A percentile compares a stretch with the other conserved stretches of the same genome.
Conservation (phyloP, 1,140 invertebrate genomes). For the Ptiloglossa arizonensis region DNA sequence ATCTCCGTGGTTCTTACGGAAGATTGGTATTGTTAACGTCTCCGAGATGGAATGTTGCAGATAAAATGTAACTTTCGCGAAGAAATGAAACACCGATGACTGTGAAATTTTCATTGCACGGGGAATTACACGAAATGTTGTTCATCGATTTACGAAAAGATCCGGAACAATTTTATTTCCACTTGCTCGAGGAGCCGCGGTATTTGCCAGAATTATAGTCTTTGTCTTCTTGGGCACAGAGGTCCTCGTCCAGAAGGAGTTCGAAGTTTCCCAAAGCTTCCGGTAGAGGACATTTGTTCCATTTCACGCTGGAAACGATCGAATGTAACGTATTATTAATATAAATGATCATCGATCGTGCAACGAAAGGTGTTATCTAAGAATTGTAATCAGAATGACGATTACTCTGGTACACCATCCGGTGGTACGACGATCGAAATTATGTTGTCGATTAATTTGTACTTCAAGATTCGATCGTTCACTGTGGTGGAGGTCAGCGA, state of each 20-base stretch:
- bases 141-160: no score
- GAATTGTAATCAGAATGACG: no score
- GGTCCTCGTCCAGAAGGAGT: constrained; percentile 92
- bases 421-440: constrained; percentile 94
- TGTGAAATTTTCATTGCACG: no score
- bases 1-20: no score
- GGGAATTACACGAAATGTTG: no score
- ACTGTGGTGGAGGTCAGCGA: constrained; percentile 97
- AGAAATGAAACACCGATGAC: no score
- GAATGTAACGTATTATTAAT: constrained; percentile 2
- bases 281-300: constrained; percentile 92
- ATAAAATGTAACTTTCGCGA: no score
- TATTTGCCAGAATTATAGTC: constrained; percentile 73
- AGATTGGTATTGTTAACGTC: no score
- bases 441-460: constrained; percentile 97
- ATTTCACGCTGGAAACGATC: constrained; percentile 86
- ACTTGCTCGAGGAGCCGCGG: constrained; percentile 72
- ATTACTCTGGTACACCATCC: constrained; percentile 93
- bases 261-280: constrained; percentile 95
- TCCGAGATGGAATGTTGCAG: no score
- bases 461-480: constrained; percentile 97
- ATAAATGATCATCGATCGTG: background rate
- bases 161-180: constrained; percentile 70
- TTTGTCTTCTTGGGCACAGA: constrained; percentile 84
- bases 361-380: no score